Evolutionary conservation across 2,888 invertebrate genomes (phyloP), one percentile per base, ranked within the genome.

Genomic region (Hemistola chrysoprasaria): DNA sequence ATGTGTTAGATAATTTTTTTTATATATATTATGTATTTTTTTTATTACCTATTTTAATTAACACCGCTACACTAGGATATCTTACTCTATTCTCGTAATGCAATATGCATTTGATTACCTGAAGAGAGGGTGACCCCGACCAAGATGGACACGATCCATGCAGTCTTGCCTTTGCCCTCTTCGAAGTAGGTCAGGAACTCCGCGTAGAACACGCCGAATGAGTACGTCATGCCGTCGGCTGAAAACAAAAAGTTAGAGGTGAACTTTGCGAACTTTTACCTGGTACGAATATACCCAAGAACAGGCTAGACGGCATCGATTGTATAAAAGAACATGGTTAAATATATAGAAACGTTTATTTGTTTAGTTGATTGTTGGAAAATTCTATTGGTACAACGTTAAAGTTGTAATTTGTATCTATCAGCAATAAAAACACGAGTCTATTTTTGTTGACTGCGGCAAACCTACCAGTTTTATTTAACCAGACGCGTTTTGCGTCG

Each of bases 201-300:
- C 53, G 93, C 91, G 82, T 96, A 95, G 83, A 98, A 96, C 47
- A 98, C 93, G 37, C 99, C 99, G 78, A 98, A 98, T 8, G 98
- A 97, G 87, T 99, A 99, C 34, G 98, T 98, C 78, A 99, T 95
- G 43, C 99, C 99, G 82, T 99, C 99, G 57, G 98, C 98, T 94
- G 93, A 59, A 92, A 92, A 47, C 16, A 47, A 68, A 54, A 59
- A 56, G 52, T 41, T 23, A 6, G 8, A 27, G 4, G 28, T 22
- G 9, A 29, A 16, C 16, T 16, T 6, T n/a, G n/a, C n/a, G n/a
- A n/a, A n/a, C n/a, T n/a, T n/a, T n/a, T n/a, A n/a, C n/a, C n/a
- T n/a, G n/a, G n/a, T n/a, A n/a, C n/a, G n/a, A n/a, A n/a, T n/a
- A n/a, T n/a, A n/a, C n/a, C n/a, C n/a, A n/a, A n/a, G n/a, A n/a